Percentiles rank a stretch among this genome's conserved stretches.
Evolutionary conservation across 2,888 invertebrate species (phyloP).

Genomic region (Lumbricus terrestris): DNA sequence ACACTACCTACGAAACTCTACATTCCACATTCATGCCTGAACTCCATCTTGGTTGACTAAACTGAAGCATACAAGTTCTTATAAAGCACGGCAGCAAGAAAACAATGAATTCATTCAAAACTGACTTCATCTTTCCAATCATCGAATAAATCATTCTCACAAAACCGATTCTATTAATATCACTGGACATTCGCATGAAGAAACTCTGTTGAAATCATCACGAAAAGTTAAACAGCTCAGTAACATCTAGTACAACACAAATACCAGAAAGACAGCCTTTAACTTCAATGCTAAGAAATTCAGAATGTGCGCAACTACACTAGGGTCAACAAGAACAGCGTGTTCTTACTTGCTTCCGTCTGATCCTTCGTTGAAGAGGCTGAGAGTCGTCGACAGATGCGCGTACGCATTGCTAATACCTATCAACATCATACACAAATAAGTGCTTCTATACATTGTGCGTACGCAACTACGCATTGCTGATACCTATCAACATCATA

Average conservation of each 20-base stretch:
- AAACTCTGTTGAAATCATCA: not conserved
- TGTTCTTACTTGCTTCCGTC: not conserved
- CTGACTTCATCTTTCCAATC: not conserved
- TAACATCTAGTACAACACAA: too few relatives aligned
- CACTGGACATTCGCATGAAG: too few relatives aligned
- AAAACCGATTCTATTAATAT: not conserved
- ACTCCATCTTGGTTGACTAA: not conserved
- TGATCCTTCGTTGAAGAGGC: slow-evolving; percentile 26
- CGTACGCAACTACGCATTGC: too few relatives aligned
- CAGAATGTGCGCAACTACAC: not conserved
- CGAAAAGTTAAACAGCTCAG: not conserved
- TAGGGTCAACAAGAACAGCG: not conserved
- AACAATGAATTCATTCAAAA: not conserved
- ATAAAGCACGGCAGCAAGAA: not conserved
- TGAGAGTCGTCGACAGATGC: slow-evolving; percentile 44
- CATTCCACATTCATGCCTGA: not conserved
- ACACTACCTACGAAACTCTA: not conserved
- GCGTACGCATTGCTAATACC: slow-evolving; percentile 46
- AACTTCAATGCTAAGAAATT: not conserved
- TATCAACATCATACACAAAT: slow-evolving; percentile 34
- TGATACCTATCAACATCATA: slow-evolving; percentile 44
- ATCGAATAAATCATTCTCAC: not conserved
- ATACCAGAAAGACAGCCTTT: not conserved
- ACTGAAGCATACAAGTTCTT: not conserved
- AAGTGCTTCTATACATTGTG: not conserved